These are phyloP conservation scores for Falcaria lacertinaria DNA, from an alignment of 2,888 invertebrate species.

Conservation along the genomic window DNA sequence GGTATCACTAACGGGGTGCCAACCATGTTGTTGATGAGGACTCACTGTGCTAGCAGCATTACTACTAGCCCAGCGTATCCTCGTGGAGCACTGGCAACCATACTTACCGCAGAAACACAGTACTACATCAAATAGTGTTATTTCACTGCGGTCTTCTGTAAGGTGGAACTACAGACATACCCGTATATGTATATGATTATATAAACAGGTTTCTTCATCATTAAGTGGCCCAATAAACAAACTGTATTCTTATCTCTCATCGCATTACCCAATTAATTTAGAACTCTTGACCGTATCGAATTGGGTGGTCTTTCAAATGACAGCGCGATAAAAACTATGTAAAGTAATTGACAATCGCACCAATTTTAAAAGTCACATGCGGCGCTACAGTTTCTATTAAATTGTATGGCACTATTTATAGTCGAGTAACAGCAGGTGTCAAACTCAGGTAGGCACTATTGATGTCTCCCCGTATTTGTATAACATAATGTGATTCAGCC, in stretches of 20 bases:
- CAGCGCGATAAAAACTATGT: slow-evolving; percentile 22
- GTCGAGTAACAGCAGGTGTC: slow-evolving; percentile 58
- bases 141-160: no score
- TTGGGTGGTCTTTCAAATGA: slow-evolving; percentile 15
- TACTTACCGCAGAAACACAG: no score
- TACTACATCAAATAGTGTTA: no score
- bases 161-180: no score
- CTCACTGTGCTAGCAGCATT: no score
- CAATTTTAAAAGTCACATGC: slow-evolving; percentile 49
- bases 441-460: slow-evolving; percentile 63
- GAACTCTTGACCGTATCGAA: background rate
- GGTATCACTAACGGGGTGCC: no score
- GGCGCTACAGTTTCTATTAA: slow-evolving; percentile 56
- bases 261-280: background rate
- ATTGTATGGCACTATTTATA: slow-evolving; percentile 17
- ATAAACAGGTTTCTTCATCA: no score
- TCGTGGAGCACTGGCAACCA: no score
- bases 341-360: slow-evolving; percentile 24
- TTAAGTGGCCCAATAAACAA: background rate
- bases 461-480: slow-evolving; percentile 53
- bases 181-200: no score
- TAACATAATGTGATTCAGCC: slow-evolving; percentile 44
- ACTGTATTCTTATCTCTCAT: background rate
- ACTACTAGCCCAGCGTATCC: no score
- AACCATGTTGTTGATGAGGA: no score